phyloP scores from a whole-genome alignment of 2,113 vertebrate genomes.

The Indicator maculatus region DNA sequence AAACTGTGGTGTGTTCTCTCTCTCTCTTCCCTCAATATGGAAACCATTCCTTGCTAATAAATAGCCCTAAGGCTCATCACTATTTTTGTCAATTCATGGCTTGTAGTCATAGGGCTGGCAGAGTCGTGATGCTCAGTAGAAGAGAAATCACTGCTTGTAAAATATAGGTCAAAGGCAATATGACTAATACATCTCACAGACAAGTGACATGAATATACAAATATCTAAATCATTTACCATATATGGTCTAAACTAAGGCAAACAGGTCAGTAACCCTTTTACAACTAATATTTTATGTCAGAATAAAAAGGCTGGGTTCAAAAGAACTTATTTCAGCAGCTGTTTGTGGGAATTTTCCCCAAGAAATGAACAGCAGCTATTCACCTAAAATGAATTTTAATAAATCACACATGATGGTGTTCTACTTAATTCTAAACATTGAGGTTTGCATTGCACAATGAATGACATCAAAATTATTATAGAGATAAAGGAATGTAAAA shows the following conservation, averaged over 20 bases:
- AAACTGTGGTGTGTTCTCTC: background rate
- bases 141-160: background rate
- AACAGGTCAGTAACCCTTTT: background rate
- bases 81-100: conserved; percentile 44
- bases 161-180: conserved; percentile 67
- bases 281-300: background rate
- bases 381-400: background rate
- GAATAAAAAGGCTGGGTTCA: background rate
- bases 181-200: conserved; percentile 48
- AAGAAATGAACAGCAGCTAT: background rate
- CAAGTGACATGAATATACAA: conserved; percentile 30
- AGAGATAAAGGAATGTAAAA: background rate
- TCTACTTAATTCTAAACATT: background rate
- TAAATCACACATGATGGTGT: background rate
- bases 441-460: background rate
- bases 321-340: background rate
- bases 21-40: background rate
- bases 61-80: background rate
- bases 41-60: conserved; percentile 23
- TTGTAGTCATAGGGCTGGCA: conserved; percentile 29
- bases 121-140: conserved; percentile 44
- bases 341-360: background rate
- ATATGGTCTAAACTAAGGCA: conserved; percentile 13
- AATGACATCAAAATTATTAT: background rate
- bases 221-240: background rate